Evolutionary conservation across 2,113 vertebrate species (phyloP), one percentile per base, ranked within the genome.

Genomic region (Pardalotus punctatus): DNA sequence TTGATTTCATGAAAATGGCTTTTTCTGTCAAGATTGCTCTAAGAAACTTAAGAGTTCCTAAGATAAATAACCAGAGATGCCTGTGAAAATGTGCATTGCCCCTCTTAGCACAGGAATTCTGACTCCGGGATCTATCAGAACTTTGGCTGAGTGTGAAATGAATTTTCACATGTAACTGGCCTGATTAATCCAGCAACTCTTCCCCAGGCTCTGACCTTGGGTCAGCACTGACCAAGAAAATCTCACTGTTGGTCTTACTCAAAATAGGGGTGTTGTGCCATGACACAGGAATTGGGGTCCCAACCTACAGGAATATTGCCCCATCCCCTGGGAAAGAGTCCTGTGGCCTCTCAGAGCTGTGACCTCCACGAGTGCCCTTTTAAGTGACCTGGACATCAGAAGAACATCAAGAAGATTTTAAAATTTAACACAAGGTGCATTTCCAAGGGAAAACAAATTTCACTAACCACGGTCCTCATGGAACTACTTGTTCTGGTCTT

Each of bases 271-370:
- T 0, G 1, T 12, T 61, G 15, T 57, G 33, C 29, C 22, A 11
- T 24, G 60, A 3, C 40, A 14, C 5, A 42, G 72, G 22, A 91
- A 5, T 6, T 2, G 1, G n/a, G 21, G 43, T 12, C 48, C n/a
- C 43, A 47, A 4, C 45, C 2, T 3, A 7, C 1, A 4, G 40
- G 36, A n/a, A 19, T 23, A 3, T 8, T 45, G 7, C 31, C 31
- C 10, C 11, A 22, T 6, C 28, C 24, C 35, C 8, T 13, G 43
- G 62, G 67, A 51, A 33, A n/a, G 66, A 43, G 35, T 21, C 23
- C 64, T 3, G 2, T 7, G 54, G 33, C 20, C 21, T 91, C 35
- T 40, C 2, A 6, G 47, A 81, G 56, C 82, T 69, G 18, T 58
- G 48, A 23, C 35, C 15, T 69, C 61, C 38, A 20, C 6, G 9